Base-by-base conservation (phyloP, 1,140 invertebrate genomes). In the Nylanderia fulva region DNA sequence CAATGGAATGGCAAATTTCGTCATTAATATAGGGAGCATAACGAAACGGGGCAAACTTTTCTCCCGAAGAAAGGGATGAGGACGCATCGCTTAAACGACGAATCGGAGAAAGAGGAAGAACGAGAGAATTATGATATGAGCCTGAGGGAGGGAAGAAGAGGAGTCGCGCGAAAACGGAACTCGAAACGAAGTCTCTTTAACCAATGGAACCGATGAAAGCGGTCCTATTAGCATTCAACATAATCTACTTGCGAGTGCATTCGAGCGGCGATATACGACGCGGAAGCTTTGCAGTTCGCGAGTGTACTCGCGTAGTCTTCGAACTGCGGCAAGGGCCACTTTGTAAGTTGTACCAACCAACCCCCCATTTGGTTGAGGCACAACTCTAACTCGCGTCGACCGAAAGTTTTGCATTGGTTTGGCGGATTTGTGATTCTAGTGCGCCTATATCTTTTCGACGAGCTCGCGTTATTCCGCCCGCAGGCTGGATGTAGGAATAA, bases 231-330 rank as follows among this genome's bases (percentile, higher is more conserved):
- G 63, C 63, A 74, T 89, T 82, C 77, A 71, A 56, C 82, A 84
- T 89, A 90, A 89, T 91, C 84, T 87, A 86, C 85, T 91, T 71
- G 33, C 64, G 66, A 72, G 71, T 82, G 86, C 87, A 88, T 86
- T 91, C 84, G 72, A 85, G 61, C 85, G 74, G 68, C 84, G 83
- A 91, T 90, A 85, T 66, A 87, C 63, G 24, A 58, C 24, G 45
- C 45, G 13, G 61, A 79, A 61, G 87, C 85, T 85, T 63, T 69
- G 54, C 61, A 88, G 80, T 90, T 79, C 52, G 80, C 27, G 64
- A 86, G 74, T 83, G 74, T 83, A 66, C 45, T 82, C 64, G 39
- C 58, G 64, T 36, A 86, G 83, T 90, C 85, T 91, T 90, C 58
- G 79, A 85, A 85, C 54, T 82, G 39, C 88, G 61, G 60, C 39